phyloP scores from a whole-genome alignment of 2,888 invertebrate species.

The Ophion slaviceki region DNA sequence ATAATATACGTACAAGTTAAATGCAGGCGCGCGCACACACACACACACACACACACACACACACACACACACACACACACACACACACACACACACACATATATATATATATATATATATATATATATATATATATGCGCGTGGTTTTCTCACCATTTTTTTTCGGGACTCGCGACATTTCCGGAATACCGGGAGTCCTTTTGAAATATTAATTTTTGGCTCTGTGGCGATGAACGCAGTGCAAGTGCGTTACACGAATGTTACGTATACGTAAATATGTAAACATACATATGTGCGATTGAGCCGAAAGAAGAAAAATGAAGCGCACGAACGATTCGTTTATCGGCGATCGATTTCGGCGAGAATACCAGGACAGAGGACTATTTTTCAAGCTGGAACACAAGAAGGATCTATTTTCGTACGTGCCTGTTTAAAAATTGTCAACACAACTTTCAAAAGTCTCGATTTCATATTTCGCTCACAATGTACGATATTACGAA shows the following conservation, averaged over 20 bases:
- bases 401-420: conserved; percentile 61
- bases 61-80: conserved; percentile 27
- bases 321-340: neutral
- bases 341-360: neutral
- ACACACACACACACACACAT: no score
- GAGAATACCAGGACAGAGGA: neutral
- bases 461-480: conserved; percentile 22
- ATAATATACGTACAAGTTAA: conserved; percentile 67
- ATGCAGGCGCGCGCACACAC: no score
- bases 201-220: neutral
- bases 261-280: neutral
- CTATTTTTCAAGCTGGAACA: neutral
- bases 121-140: neutral
- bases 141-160: no score
- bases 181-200: neutral
- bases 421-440: conserved; percentile 63
- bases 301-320: neutral
- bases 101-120: conserved; percentile 23
- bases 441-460: conserved; percentile 43
- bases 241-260: neutral
- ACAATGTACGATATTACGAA: conserved; percentile 39
- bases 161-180: neutral
- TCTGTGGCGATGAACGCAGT: neutral
- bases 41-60: conserved; percentile 49
- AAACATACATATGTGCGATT: neutral